A percentile compares a stretch with the other conserved stretches of the same genome.
phyloP scores from a whole-genome alignment of 2,888 invertebrate genomes.

The Hyposoter didymator region DNA sequence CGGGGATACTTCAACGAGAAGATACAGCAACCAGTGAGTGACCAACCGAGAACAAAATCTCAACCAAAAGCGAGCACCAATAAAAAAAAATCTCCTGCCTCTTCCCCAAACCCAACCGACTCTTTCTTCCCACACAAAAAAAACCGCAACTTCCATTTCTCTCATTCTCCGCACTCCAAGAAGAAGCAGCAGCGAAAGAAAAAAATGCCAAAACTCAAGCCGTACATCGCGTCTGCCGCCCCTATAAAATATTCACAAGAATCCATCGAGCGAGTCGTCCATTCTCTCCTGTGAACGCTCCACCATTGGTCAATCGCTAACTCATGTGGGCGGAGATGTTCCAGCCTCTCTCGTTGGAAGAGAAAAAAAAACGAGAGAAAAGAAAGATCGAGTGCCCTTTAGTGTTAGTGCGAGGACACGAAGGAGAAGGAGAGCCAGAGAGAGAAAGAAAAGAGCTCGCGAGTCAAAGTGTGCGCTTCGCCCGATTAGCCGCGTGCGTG shows the following conservation, averaged over 20 bases:
- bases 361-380: constrained; percentile 6
- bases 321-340: constrained; percentile 77
- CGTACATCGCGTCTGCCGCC: background rate
- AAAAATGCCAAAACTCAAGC: background rate
- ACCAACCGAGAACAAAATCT: background rate
- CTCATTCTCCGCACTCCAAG: background rate
- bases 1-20: constrained; percentile 13
- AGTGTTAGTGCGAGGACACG: constrained; percentile 75
- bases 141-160: background rate
- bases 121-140: background rate
- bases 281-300: constrained; percentile 56
- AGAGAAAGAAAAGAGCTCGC: background rate
- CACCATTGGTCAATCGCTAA: constrained; percentile 77
- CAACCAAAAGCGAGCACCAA: background rate
- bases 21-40: background rate
- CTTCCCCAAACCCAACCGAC: background rate
- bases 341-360: constrained; percentile 77
- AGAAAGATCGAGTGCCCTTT: background rate
- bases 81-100: background rate
- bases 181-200: background rate
- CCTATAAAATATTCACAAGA: constrained; percentile 20
- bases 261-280: constrained; percentile 13
- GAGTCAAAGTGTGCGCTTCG: constrained; percentile 73
- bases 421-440: constrained; percentile 68
- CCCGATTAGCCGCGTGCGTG: constrained; percentile 72